Evolutionary conservation across 2,888 invertebrate species (phyloP).

Genomic region (Neria commutata): DNA sequence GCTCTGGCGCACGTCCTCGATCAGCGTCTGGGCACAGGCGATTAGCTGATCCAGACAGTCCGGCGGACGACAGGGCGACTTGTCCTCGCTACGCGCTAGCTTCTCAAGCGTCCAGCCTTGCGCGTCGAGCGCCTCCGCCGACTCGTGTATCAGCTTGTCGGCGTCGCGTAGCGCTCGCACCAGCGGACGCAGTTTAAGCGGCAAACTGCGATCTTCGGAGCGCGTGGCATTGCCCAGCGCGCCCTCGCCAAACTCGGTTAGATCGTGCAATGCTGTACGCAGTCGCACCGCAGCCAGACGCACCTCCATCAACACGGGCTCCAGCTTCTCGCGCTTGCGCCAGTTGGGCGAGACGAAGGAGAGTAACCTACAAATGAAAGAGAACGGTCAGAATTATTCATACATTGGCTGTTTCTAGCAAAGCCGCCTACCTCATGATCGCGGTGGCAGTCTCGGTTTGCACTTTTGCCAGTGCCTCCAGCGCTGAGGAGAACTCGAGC

Average conservation of each 20-base stretch:
- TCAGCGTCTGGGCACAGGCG: conserved; percentile 83
- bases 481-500: conserved; percentile 75
- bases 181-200: conserved; percentile 76
- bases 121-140: conserved; percentile 74
- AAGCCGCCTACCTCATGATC: conserved; percentile 67
- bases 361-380: conserved; percentile 62
- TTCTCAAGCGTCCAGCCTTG: conserved; percentile 80
- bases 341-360: conserved; percentile 82
- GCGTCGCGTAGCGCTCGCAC: conserved; percentile 81
- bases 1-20: conserved; percentile 86
- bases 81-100: conserved; percentile 64
- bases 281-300: conserved; percentile 80
- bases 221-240: conserved; percentile 84
- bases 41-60: conserved; percentile 90
- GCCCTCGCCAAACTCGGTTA: conserved; percentile 88
- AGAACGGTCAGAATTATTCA: too few relatives aligned
- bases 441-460: conserved; percentile 83
- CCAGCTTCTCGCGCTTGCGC: conserved; percentile 80
- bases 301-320: conserved; percentile 80
- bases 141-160: conserved; percentile 79
- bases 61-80: conserved; percentile 64
- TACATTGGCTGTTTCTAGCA: too few relatives aligned
- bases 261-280: conserved; percentile 81
- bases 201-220: conserved; percentile 80
- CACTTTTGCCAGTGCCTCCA: conserved; percentile 75